Evolutionary conservation across 2,888 invertebrate species (phyloP), one percentile per base, ranked within the genome.

Genomic region (Ernsta delagoae): DNA sequence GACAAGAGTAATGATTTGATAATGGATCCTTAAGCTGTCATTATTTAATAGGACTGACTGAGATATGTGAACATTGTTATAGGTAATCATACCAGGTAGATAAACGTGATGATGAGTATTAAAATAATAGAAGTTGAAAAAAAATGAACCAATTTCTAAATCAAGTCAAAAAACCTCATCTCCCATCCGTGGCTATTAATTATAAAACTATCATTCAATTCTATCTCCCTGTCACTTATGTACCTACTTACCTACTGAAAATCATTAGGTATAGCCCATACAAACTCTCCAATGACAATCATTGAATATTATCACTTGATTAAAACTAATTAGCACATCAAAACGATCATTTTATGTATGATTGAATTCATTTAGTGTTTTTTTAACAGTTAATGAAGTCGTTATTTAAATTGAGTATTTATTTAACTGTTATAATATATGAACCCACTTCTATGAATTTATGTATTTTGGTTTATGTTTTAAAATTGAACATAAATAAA

Each of bases 1-100:
- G 11, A 54, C 66, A 60, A 53, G 66, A 66, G 45, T 60, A 60
- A 60, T 66, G 66, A 60, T 54, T 59, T 60, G 54, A 60, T 60
- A 66, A 66, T 66, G 11, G 66, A 66, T 66, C 54, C 36, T 48
- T 48, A 48, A 12, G 12, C 12, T 48, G 6, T 31, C 6, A 31
- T 5, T 11, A 54, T 54, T 24, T n/a, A 48, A 12, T 48, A 48
- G 5, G n/a, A 48, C 48, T 48, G 5, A 5, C 5, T 48, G 48
- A 5, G 5, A 48, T 48, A 48, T 48, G 48, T 12, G 1, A 48
- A 5, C n/a, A 11, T n/a, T 45, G 0, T 45, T n/a, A 45, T 24
- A 24, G 24, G 3, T 24, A 24, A 24, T 24, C 24, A 3, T 24
- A n/a, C n/a, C n/a, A 24, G 24, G 24, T 24, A 24, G 24, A 24